These are phyloP conservation scores for Lydus trimaculatus DNA, from an alignment of 2,888 invertebrate species.

Conservation along the genomic window DNA sequence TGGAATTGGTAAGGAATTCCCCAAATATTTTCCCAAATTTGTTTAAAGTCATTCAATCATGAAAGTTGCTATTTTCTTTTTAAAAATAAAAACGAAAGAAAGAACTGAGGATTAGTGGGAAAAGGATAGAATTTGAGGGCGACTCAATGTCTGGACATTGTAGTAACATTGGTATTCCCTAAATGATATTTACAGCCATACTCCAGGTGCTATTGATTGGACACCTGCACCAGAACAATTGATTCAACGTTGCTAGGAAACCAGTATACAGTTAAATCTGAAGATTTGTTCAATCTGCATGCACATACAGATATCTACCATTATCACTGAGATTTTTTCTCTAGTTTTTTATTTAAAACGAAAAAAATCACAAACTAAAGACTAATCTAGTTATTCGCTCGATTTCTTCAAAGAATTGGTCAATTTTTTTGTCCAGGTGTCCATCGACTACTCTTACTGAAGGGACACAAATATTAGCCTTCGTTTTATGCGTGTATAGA, in stretches of 20 bases:
- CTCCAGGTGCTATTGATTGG: slow-evolving; percentile 61
- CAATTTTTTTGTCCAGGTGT: slow-evolving; percentile 25
- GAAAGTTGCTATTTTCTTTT: slow-evolving; percentile 11
- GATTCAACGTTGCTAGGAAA: slow-evolving; percentile 58
- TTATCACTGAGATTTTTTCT: background rate
- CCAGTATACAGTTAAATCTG: slow-evolving; percentile 56
- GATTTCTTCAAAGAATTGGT: slow-evolving; percentile 20
- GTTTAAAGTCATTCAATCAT: slow-evolving; percentile 22
- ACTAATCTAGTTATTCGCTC: slow-evolving; percentile 13
- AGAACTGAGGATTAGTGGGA: background rate
- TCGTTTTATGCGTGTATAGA: slow-evolving; percentile 40
- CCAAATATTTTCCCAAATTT: background rate
- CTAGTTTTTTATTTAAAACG: background rate
- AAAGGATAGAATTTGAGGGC: slow-evolving; percentile 33
- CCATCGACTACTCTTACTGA: slow-evolving; percentile 39
- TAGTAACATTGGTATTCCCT: slow-evolving; percentile 49
- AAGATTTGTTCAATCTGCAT: slow-evolving; percentile 60
- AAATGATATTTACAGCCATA: slow-evolving; percentile 48
- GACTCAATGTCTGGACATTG: slow-evolving; percentile 52
- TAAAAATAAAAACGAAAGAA: background rate
- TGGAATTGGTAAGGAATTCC: background rate
- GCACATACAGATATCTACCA: slow-evolving; percentile 33
- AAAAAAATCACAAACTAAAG: no score
- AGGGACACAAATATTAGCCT: slow-evolving; percentile 45
- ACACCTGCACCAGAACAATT: slow-evolving; percentile 61